Evolutionary conservation across 2,113 vertebrate genomes (phyloP), one percentile per base, ranked within the genome.

Genomic region (Triplophysa rosa): DNA sequence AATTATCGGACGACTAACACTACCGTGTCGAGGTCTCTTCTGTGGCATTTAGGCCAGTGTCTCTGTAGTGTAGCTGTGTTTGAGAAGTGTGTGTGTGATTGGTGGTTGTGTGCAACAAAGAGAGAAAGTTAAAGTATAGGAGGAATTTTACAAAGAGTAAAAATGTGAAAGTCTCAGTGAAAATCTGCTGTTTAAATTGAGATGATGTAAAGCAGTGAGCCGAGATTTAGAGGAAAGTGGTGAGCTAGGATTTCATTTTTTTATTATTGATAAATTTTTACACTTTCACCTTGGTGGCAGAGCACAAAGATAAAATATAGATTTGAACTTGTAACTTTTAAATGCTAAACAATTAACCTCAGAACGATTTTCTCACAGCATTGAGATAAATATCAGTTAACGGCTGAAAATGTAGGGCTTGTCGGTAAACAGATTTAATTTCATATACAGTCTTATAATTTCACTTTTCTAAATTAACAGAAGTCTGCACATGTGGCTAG

Each of bases 281-380:
- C 82, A 82, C 76, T 81, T 86, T 91, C 89, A 89, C 87, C 88
- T 81, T 87, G 86, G 86, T 77, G 89, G 90, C 89, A 72, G 80
- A 74, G 72, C 14, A 66, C 40, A 52, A 63, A 66, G 58, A 64
- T 33, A 62, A 62, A 84, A 78, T 26, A 26, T 70, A 19, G 65
- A 21, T 29, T 33, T 80, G 37, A 66, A 80, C 62, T 62, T 76
- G 71, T 82, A 67, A 80, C 80, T 72, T 82, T 80, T 61, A 77
- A 77, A 66, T 84, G 66, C 66, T 77, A 66, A 47, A 56, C 78
- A 61, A 49, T 63, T 63, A 26, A 75, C 13, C 58, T 63, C 40
- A 26, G 40, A 45, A 62, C 61, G 61, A 45, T 37, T 37, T 52
- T 62, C 61, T 74, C 33, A 23, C 52, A 37, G 52, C 69, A 21